Evolutionary conservation across 2,113 vertebrate genomes (phyloP).

Genomic region (Heterotis niloticus): DNA sequence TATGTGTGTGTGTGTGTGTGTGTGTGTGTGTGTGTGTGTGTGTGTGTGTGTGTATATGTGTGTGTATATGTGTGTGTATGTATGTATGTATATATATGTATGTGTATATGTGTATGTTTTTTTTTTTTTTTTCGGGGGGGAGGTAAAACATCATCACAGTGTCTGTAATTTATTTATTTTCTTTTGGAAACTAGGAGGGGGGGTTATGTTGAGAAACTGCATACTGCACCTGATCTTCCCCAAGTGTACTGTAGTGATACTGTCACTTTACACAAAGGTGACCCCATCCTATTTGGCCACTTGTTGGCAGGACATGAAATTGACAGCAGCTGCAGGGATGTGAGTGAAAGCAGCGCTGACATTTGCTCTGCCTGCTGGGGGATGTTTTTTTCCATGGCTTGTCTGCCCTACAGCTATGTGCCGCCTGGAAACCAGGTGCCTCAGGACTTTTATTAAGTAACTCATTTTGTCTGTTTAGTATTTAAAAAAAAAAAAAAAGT

Average conservation of each 20-base stretch:
- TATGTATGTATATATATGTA: too few relatives aligned
- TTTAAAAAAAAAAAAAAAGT: too few relatives aligned
- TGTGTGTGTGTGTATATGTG: too few relatives aligned
- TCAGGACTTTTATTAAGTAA: background rate
- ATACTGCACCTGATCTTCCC: background rate
- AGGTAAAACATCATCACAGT: background rate
- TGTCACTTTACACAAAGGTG: background rate
- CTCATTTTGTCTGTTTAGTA: too few relatives aligned
- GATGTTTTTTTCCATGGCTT: background rate
- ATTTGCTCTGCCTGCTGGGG: background rate
- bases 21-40: too few relatives aligned
- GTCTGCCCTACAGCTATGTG: background rate
- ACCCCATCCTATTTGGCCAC: background rate
- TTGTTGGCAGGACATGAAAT: background rate
- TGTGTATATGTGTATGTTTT: constrained; percentile 17
- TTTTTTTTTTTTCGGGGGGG: constrained; percentile 1
- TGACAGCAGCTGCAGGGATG: background rate
- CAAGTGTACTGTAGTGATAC: background rate
- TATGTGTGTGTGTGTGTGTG: too few relatives aligned
- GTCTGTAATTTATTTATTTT: background rate
- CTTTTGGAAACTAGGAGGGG: background rate
- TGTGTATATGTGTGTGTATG: too few relatives aligned
- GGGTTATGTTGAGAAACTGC: background rate
- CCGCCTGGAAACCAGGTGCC: background rate
- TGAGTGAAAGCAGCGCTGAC: background rate